Percentiles rank a stretch among this genome's conserved stretches.
Conservation (phyloP, 1,140 invertebrate species). For the Drosophila nikananu region DNA sequence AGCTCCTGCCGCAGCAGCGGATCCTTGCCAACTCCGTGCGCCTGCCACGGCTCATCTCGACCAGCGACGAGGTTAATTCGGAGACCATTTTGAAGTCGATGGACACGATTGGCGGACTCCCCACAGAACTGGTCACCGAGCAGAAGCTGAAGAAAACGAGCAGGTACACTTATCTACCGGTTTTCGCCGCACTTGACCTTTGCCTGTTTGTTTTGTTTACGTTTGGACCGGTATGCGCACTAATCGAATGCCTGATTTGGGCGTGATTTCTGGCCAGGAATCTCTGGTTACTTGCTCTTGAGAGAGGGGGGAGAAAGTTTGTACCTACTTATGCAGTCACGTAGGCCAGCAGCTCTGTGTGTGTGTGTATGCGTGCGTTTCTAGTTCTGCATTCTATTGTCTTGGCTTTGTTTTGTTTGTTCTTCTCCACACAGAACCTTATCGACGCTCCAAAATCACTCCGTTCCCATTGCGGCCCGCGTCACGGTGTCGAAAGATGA, state of each 20-base stretch:
- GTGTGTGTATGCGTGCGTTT: constrained; percentile 8
- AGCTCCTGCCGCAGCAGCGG: constrained; percentile 60
- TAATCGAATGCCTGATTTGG: constrained; percentile 20
- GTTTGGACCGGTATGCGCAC: constrained; percentile 31
- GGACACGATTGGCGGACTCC: constrained; percentile 73
- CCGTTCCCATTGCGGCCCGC: constrained; percentile 87
- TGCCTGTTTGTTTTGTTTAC: constrained; percentile 59
- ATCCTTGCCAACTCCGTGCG: constrained; percentile 22
- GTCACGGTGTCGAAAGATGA: constrained; percentile 91
- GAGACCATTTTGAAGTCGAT: constrained; percentile 50
- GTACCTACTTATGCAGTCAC: constrained; percentile 44
- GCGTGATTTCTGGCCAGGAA: constrained; percentile 17
- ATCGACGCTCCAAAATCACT: constrained; percentile 85
- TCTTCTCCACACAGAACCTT: constrained; percentile 64
- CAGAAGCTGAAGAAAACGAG: constrained; percentile 76
- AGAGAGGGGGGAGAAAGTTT: constrained; percentile 39
- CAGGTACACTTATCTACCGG: constrained; percentile 64
- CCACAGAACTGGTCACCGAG: constrained; percentile 71
- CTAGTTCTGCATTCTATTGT: constrained; percentile 35
- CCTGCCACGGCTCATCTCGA: constrained; percentile 59
- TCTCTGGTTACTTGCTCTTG: neutral
- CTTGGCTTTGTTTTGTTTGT: constrained; percentile 25
- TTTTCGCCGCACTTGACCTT: constrained; percentile 38
- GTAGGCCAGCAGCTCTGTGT: constrained; percentile 33
- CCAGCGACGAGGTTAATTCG: constrained; percentile 66